Base-by-base conservation (phyloP, 2,113 vertebrate species). In the Cyrtonyx montezumae region DNA sequence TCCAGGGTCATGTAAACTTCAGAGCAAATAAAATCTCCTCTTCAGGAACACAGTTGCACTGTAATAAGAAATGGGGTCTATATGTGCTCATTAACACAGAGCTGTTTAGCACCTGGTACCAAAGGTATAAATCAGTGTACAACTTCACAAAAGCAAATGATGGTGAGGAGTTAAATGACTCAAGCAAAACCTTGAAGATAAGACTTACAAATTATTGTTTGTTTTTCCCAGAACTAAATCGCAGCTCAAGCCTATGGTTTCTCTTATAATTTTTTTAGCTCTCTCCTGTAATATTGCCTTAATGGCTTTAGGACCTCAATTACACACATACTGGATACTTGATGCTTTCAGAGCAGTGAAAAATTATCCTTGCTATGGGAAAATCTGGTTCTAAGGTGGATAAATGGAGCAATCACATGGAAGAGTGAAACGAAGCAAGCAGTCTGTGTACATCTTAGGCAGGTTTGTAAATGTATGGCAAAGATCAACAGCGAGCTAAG, bases 281-380 rank as follows among this genome's bases (percentile, higher is more conserved):
- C 23, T 86, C 32, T 86, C 51, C 76, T 68, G 32, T 83, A 48
- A 56, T 56, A 58, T 18, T 78, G 65, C 61, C 63, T 80, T 90
- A 67, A 71, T 19, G 69, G 77, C 83, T 85, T 90, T 14, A 77
- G 61, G 82, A 90, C 84, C 85, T 82, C 93, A 92, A 37, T 94
- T 94, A 93, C 75, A 79, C 2, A 0, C 85, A n/a, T 5, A 13
- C 51, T 68, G 56, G 87, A 40, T 30, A 62, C 79, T 61, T 42
- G 65, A 59, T 68, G 76, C 85, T 89, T 92, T 68, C 79, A 63
- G 61, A 90, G 73, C 4, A 7, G 68, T 75, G 76, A 92, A 90
- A 92, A 91, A 91, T 84, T 30, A 82, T 63, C 84, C 79, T 53
- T 66, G 79, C 77, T 90, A 56, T 53, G 65, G 63, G 61, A 63